Evolutionary conservation across 2,888 invertebrate species (phyloP).

Genomic region (Andrena camellia): DNA sequence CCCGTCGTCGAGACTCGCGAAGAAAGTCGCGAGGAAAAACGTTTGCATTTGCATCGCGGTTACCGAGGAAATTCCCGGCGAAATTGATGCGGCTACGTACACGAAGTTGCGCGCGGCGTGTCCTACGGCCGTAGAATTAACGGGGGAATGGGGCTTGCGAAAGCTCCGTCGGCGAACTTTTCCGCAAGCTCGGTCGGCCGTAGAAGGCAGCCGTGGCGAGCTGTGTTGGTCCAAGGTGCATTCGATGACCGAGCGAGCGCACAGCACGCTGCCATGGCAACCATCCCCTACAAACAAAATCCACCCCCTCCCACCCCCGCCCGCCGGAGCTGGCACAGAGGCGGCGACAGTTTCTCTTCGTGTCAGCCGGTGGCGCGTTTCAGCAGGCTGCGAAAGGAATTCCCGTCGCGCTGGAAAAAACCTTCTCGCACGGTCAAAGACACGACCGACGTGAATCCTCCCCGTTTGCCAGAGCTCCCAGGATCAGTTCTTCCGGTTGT

Average conservation of each 20-base stretch:
- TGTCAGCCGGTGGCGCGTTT: conserved; percentile 23
- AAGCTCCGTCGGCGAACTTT: conserved; percentile 58
- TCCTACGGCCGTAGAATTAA: conserved; percentile 9
- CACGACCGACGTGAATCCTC: background rate
- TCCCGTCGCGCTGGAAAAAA: conserved; percentile 31
- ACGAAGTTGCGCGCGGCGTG: conserved; percentile 24
- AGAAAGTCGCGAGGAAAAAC: conserved; percentile 3
- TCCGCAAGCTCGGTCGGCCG: conserved; percentile 58
- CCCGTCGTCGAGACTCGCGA: background rate
- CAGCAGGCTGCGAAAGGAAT: conserved; percentile 51
- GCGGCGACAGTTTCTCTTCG: conserved; percentile 23
- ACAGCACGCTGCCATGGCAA: conserved; percentile 73
- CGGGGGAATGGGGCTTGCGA: conserved; percentile 32
- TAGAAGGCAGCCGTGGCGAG: conserved; percentile 38
- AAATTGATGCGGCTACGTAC: conserved; percentile 17
- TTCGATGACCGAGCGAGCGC: conserved; percentile 69
- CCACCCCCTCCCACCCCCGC: conserved; percentile 38
- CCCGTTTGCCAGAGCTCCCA: conserved; percentile 16
- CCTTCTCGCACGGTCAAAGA: conserved; percentile 14
- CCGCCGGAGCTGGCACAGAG: background rate
- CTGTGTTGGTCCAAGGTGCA: conserved; percentile 64
- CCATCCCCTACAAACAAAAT: conserved; percentile 77
- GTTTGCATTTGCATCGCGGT: conserved; percentile 15
- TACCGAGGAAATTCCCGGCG: conserved; percentile 10
- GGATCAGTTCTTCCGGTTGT: conserved; percentile 7